phyloP scores from a whole-genome alignment of 2,888 invertebrate genomes.

The Ommatoiulus sabulosus region DNA sequence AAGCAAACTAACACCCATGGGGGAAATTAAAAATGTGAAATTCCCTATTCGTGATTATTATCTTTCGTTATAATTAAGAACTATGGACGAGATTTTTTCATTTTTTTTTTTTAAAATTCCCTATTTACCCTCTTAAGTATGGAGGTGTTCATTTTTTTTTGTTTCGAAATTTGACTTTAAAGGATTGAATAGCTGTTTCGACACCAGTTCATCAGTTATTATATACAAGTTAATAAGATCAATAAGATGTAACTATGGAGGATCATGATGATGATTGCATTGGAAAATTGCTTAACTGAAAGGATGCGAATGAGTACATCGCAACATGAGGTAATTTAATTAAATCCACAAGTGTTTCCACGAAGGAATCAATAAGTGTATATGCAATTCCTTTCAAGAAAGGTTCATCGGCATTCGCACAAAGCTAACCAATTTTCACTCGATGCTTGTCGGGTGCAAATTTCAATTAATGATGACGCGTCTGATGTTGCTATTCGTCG shows the following conservation, averaged over 20 bases:
- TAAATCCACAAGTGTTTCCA: constrained; percentile 5
- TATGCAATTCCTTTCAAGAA: not conserved
- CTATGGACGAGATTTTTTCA: no score
- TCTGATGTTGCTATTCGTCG: not conserved
- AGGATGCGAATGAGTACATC: not conserved
- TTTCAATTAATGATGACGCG: constrained; percentile 9
- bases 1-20: no score
- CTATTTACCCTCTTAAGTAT: no score
- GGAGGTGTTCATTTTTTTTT: no score
- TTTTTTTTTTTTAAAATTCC: no score
- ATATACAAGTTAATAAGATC: no score
- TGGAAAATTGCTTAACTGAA: not conserved
- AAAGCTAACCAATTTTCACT: not conserved
- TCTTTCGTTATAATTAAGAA: no score
- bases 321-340: not conserved
- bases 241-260: not conserved
- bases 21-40: no score
- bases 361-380: not conserved
- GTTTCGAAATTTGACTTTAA: no score
- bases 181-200: no score
- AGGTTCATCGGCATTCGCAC: constrained; percentile 17
- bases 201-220: no score
- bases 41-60: no score
- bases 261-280: not conserved
- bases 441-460: not conserved